A percentile compares a stretch with the other conserved stretches of the same genome.
Conservation (phyloP, 2,113 vertebrate genomes). For the Gallinago media region DNA sequence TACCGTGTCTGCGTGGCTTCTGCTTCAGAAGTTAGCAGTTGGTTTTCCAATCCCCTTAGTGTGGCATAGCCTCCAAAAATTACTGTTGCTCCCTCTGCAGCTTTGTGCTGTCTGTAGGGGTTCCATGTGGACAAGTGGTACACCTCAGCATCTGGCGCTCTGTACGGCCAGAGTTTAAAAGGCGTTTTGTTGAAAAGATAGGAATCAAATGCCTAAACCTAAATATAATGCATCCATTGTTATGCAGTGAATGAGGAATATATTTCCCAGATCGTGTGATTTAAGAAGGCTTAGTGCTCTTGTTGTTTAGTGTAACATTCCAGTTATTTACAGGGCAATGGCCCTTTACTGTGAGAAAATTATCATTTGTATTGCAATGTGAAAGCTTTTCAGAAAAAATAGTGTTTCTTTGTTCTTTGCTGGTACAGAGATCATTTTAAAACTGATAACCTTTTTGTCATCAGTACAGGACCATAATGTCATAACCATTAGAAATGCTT, state of each 20-base stretch:
- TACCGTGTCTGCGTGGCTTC: not conserved
- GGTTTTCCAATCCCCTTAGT: not conserved
- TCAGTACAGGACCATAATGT: not conserved
- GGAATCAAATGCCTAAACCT: not conserved
- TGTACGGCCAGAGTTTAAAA: not conserved
- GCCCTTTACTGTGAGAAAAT: not conserved
- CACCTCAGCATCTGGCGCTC: not conserved
- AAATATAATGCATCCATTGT: conserved; percentile 6
- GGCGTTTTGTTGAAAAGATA: not conserved
- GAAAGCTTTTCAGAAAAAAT: not conserved
- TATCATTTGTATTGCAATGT: not conserved
- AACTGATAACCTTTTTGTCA: not conserved
- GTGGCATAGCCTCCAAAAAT: not conserved
- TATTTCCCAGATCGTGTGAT: conserved; percentile 44
- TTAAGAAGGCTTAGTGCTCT: not conserved
- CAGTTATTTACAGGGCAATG: not conserved
- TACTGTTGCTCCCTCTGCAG: not conserved
- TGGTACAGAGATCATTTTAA: not conserved
- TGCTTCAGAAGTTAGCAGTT: not conserved
- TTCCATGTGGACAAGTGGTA: not conserved
- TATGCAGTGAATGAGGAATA: conserved; percentile 19
- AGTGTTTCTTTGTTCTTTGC: not conserved
- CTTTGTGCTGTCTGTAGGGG: not conserved
- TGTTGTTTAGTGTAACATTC: conserved; percentile 3
- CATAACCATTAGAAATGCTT: not conserved